These are phyloP conservation scores for Hydrochoerus hydrochaeris DNA, from an alignment of 2,113 vertebrate genomes.

Conservation along the genomic window DNA sequence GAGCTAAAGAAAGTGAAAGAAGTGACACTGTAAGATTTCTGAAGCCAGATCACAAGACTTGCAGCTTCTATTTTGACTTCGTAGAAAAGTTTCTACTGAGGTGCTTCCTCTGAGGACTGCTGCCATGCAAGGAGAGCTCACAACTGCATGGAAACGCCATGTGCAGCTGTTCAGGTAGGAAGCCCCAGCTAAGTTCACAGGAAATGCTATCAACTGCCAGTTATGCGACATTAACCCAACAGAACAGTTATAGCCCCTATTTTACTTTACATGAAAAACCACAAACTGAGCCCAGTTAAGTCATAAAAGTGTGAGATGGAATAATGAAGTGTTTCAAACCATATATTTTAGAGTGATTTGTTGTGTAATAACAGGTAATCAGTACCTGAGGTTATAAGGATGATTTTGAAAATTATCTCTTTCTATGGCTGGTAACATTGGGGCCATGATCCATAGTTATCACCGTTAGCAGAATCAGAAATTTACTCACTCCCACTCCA, in stretches of 20 bases:
- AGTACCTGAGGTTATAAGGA: not conserved
- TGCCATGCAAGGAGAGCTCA: not conserved
- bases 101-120: not conserved
- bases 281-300: not conserved
- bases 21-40: not conserved
- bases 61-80: not conserved
- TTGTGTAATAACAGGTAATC: not conserved
- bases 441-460: not conserved
- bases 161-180: not conserved
- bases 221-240: not conserved
- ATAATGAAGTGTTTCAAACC: not conserved
- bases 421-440: not conserved
- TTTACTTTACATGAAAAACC: not conserved
- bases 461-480: not conserved
- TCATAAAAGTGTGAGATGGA: not conserved
- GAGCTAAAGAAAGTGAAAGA: not conserved
- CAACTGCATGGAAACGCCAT: not conserved
- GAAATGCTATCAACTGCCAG: not conserved
- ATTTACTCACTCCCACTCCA: not conserved
- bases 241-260: not conserved
- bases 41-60: not conserved
- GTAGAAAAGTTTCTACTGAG: not conserved
- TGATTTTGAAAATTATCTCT: constrained; percentile 50
- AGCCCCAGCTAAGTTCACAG: not conserved
- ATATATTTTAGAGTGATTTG: not conserved